A percentile compares a stretch with the other conserved stretches of the same genome.
Conservation (phyloP, 1,140 invertebrate genomes). For the Chironomus tepperi region DNA sequence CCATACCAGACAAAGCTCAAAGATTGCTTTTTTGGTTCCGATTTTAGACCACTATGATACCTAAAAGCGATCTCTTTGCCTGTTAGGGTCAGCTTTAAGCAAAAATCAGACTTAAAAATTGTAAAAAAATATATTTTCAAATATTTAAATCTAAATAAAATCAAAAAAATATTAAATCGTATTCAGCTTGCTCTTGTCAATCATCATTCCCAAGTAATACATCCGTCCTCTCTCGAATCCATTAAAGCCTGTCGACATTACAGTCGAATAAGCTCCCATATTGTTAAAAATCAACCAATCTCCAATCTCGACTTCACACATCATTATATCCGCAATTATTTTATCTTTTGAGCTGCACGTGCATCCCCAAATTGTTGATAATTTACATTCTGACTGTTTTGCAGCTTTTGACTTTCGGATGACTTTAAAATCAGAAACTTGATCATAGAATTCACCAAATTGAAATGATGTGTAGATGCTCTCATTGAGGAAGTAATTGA, state of each 20-base stretch:
- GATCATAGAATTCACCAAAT: background rate
- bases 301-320: constrained; percentile 64
- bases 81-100: no score
- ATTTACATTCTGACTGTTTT: no score
- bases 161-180: no score
- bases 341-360: constrained; percentile 86
- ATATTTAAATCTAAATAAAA: no score
- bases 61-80: no score
- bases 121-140: no score
- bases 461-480: background rate
- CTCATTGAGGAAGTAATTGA: background rate
- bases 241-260: constrained; percentile 75
- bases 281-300: constrained; percentile 77
- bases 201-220: no score
- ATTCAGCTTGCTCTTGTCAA: no score
- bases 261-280: constrained; percentile 86
- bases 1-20: no score
- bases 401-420: background rate
- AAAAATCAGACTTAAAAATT: no score
- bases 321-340: constrained; percentile 54
- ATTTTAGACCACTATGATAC: no score
- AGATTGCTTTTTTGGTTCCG: no score
- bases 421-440: background rate
- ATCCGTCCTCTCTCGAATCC: constrained; percentile 51
- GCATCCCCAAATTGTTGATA: constrained; percentile 67